Conservation (phyloP, 2,113 vertebrate genomes). For the Noturus placidus region DNA sequence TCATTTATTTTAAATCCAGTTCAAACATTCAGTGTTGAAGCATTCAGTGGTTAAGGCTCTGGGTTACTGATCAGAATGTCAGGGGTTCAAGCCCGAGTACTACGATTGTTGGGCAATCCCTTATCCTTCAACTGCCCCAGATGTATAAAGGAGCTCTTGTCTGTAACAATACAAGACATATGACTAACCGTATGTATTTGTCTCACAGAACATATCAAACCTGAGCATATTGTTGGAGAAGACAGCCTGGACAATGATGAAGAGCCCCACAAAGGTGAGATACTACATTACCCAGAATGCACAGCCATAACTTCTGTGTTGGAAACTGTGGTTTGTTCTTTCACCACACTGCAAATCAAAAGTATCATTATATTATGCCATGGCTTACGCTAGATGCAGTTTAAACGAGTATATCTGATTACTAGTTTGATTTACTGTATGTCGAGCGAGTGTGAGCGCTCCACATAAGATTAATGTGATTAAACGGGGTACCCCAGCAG, state of each 20-base stretch:
- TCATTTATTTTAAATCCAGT: not conserved
- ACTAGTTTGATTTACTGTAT: not conserved
- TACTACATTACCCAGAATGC: not conserved
- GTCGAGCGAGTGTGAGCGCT: not conserved
- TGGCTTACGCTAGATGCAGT: not conserved
- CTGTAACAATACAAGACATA: not conserved
- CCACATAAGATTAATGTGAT: not conserved
- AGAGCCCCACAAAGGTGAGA: constrained; percentile 85
- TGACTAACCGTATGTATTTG: not conserved
- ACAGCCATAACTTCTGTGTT: not conserved
- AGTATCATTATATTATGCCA: not conserved
- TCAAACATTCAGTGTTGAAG: not conserved
- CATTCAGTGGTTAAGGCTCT: not conserved
- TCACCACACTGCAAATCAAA: not conserved
- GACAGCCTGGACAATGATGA: constrained; percentile 90
- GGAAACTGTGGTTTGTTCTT: not conserved
- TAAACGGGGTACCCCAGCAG: not conserved
- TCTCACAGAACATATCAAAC: constrained; percentile 86
- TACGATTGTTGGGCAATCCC: not conserved
- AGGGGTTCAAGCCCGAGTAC: too few species aligned
- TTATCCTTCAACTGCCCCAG: too few species aligned
- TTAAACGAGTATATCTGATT: not conserved
- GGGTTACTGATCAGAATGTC: too few species aligned
- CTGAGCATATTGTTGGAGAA: constrained; percentile 86
- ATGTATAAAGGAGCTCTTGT: not conserved